Evolutionary conservation across 1,140 invertebrate species (phyloP).

Genomic region (Papilio dardanus): DNA sequence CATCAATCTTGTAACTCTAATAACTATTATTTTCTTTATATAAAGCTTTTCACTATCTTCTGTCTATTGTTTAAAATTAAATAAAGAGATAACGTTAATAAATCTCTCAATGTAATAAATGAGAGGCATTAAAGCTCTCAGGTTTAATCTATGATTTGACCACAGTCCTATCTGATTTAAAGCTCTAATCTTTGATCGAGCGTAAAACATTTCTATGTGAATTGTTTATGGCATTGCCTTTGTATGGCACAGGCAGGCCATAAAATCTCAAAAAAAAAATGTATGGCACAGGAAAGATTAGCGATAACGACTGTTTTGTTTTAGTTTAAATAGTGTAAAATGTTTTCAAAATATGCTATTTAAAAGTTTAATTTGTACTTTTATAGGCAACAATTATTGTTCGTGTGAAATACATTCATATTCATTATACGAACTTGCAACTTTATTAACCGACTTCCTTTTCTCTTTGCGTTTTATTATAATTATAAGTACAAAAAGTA

Average conservation of each 20-base stretch:
- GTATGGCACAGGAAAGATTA: neutral
- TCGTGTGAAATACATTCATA: neutral
- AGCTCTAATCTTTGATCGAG: neutral
- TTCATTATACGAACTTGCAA: neutral
- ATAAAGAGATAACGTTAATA: slow-evolving; percentile 2
- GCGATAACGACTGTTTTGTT: neutral
- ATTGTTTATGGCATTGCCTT: slow-evolving; percentile 1
- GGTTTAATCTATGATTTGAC: slow-evolving; percentile 16
- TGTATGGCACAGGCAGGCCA: neutral
- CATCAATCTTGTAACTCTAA: neutral
- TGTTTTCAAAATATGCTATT: neutral
- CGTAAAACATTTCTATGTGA: slow-evolving; percentile 6
- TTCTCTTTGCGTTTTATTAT: neutral
- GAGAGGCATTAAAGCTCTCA: neutral
- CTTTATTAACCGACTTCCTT: neutral
- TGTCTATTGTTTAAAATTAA: neutral
- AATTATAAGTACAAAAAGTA: slow-evolving; percentile 29
- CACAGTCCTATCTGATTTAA: slow-evolving; percentile 3
- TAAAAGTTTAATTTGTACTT: neutral
- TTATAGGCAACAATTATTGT: neutral
- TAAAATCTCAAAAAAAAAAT: too few relatives aligned
- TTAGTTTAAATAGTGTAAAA: neutral
- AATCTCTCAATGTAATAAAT: slow-evolving; percentile 14
- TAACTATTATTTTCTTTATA: neutral
- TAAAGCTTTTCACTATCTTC: neutral